A percentile compares a stretch with the other conserved stretches of the same genome.
Evolutionary conservation across 2,113 vertebrate species (phyloP).

Genomic region (Cottus gobio): DNA sequence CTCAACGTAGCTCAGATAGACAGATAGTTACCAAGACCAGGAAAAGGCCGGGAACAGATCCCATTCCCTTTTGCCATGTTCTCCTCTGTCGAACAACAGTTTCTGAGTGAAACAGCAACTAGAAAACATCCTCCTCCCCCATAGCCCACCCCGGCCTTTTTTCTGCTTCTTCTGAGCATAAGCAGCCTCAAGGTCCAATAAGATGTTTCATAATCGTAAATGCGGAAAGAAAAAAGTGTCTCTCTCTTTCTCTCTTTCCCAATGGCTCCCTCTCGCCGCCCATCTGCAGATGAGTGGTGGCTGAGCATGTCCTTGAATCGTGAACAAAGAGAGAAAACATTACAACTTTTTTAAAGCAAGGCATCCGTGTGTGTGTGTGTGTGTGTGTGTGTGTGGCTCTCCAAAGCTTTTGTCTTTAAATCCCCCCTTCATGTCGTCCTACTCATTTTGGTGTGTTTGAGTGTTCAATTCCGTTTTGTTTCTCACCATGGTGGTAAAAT

Average conservation of each 20-base stretch:
- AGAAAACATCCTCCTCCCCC: constrained; percentile 26
- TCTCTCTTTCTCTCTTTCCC: not conserved
- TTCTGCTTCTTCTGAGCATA: constrained; percentile 9
- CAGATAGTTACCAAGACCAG: not conserved
- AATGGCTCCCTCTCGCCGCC: constrained; percentile 18
- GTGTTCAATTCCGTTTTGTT: not conserved
- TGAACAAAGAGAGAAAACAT: constrained; percentile 70
- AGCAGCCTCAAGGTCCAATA: constrained; percentile 55
- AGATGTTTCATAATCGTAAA: constrained; percentile 59
- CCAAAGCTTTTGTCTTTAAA: constrained; percentile 37
- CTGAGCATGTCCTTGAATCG: constrained; percentile 72
- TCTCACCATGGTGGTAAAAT: not conserved
- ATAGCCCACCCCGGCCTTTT: not conserved
- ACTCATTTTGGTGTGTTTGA: constrained; percentile 18
- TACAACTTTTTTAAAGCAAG: constrained; percentile 67
- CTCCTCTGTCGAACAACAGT: constrained; percentile 28
- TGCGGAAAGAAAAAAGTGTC: not conserved
- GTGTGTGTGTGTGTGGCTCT: constrained; percentile 19
- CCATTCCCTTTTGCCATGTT: constrained; percentile 34
- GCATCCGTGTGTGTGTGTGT: constrained; percentile 44
- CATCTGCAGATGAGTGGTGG: constrained; percentile 58
- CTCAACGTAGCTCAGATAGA: not conserved
- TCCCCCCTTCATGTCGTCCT: not conserved
- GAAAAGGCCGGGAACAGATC: constrained; percentile 10
- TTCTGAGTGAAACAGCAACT: constrained; percentile 34